Base-by-base conservation (phyloP, 2,888 invertebrate genomes). In the Agelastica alni region DNA sequence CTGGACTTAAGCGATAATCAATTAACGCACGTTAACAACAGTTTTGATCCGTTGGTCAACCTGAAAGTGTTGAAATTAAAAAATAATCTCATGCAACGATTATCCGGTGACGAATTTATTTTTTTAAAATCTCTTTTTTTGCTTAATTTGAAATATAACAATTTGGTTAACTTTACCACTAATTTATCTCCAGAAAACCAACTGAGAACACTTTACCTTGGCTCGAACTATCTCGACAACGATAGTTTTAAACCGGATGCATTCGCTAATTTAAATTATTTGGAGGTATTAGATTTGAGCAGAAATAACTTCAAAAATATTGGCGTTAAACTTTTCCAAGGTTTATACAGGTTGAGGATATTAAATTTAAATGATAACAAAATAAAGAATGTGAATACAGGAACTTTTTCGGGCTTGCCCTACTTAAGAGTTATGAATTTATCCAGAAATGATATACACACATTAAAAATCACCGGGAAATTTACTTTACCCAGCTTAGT, bases 361-460 rank as follows among this genome's bases (percentile, higher is more conserved):
- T 51, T 76, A 22, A 71, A 73, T 59, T 58, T 76, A 6, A 67
- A 70, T 1, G 43, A 59, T 22, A 76, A 76, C 55, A 64, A 67
- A 10, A 52, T 76, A 3, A 63, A 52, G 1, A 61, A 68, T 49
- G 58, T 76, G 4, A 63, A 68, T 46, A 71, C 72, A 1, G 69
- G 72, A 3, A 51, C 62, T 1, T 75, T 67, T 54, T 59, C 67
- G 3, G 71, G 73, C 4, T 53, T 75, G 31, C 73, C 75, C 1
- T 70, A 72, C 52, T 56, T 75, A 20, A 59, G 67, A 17, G 53
- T 55, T 10, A 53, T 75, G 12, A 74, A 74, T 51, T 37, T 73
- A n/a, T 71, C 74, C 0, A 48, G 62, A 34, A 74, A 74, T 42
- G 26, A 51, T 3, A 64, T 75, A 2, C 51, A 60, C 7, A 37